These are phyloP conservation scores for Parnassius mnemosyne DNA, from an alignment of 2,888 invertebrate species.

Conservation along the genomic window DNA sequence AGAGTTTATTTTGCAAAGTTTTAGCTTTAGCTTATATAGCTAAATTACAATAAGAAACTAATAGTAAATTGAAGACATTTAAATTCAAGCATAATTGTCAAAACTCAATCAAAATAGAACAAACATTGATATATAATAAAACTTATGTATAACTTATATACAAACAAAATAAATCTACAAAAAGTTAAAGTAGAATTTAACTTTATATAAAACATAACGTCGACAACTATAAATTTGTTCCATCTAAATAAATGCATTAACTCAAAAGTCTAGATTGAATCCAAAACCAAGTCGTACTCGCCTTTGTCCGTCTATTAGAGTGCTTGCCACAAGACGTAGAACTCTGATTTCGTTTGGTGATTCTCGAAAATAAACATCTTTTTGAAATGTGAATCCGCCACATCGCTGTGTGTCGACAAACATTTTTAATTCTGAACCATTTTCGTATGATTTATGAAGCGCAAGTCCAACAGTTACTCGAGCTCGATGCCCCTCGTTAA, in stretches of 20 bases:
- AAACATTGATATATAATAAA: conserved; percentile 56
- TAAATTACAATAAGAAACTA: not conserved
- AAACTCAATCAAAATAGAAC: conserved; percentile 57
- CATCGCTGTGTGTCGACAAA: conserved; percentile 70
- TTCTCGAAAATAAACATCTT: conserved; percentile 63
- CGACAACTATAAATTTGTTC: conserved; percentile 18
- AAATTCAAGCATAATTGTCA: conserved; percentile 5
- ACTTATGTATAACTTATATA: conserved; percentile 77
- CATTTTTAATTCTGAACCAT: conserved; percentile 62
- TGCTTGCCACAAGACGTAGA: conserved; percentile 58
- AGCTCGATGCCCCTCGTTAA: conserved; percentile 53
- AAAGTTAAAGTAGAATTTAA: conserved; percentile 40
- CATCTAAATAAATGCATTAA: not conserved
- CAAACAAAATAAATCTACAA: conserved; percentile 68
- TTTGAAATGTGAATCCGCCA: conserved; percentile 68
- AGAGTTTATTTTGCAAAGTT: not conserved
- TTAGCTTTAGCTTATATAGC: not conserved
- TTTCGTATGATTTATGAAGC: conserved; percentile 55
- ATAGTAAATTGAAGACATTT: not conserved
- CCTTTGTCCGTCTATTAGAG: conserved; percentile 63
- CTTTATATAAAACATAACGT: too few relatives aligned
- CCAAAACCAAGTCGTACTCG: conserved; percentile 67
- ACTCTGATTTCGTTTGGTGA: conserved; percentile 57
- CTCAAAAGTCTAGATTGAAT: conserved; percentile 67
- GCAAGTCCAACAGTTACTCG: conserved; percentile 59